These are phyloP conservation scores for Cephus sareptanus DNA, from an alignment of 2,888 invertebrate genomes.

Conservation along the genomic window DNA sequence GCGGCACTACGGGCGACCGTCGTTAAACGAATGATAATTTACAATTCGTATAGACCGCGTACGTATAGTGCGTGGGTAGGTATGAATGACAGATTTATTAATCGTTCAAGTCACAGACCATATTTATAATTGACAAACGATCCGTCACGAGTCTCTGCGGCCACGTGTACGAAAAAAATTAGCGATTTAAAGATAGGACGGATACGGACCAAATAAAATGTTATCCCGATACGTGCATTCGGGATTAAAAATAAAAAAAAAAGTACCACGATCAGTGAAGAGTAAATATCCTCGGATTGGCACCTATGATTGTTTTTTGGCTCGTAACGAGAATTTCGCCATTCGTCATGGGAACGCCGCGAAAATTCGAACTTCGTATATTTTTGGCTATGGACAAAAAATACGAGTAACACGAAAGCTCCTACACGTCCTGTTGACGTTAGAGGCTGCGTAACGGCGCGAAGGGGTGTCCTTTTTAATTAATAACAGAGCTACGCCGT, in stretches of 20 bases:
- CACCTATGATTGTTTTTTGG: background rate
- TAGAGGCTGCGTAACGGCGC: background rate
- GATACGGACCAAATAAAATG: background rate
- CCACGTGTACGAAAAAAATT: background rate
- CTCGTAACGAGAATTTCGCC: background rate
- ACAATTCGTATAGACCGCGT: background rate
- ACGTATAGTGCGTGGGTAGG: background rate
- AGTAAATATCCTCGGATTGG: background rate
- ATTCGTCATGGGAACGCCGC: no score
- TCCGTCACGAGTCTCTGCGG: background rate
- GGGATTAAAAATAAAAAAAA: background rate
- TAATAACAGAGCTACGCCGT: background rate
- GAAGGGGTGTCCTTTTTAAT: background rate
- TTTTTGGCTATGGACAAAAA: background rate
- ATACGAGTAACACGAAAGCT: background rate
- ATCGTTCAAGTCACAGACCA: background rate
- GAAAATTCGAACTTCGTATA: no score
- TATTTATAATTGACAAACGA: background rate
- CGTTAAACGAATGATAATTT: constrained; percentile 6
- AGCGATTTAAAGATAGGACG: background rate
- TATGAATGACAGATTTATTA: background rate
- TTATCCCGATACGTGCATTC: background rate
- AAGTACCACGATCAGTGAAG: background rate
- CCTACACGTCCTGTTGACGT: background rate
- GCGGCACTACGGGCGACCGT: background rate